phyloP scores from a whole-genome alignment of 2,888 invertebrate species.

The Amaurobius ferox region DNA sequence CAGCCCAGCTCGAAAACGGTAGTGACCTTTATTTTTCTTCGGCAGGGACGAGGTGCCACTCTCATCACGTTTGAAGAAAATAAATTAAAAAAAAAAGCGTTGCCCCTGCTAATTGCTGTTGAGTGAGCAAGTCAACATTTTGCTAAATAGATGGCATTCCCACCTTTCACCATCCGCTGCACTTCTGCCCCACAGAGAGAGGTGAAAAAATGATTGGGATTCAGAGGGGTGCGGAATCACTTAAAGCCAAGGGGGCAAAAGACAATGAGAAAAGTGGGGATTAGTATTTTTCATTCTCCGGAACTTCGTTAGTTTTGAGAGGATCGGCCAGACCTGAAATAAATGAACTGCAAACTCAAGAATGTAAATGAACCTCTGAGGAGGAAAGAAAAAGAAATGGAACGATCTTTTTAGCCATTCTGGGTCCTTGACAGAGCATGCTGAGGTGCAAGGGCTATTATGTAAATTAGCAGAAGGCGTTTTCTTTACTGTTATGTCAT shows the following conservation, averaged over 20 bases:
- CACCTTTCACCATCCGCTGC: no score
- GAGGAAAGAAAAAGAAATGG: no score
- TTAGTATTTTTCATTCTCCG: constrained; percentile 1
- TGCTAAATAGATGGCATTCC: constrained; percentile 59
- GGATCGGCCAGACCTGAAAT: neutral
- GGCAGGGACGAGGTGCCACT: neutral
- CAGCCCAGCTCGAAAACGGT: constrained; percentile 62
- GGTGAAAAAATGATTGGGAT: neutral
- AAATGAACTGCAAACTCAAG: neutral
- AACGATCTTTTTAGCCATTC: no score
- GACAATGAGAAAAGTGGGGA: constrained; percentile 11
- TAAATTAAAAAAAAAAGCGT: constrained; percentile 18
- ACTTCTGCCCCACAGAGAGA: constrained; percentile 5
- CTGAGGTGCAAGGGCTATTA: no score
- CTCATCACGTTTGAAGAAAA: constrained; percentile 29
- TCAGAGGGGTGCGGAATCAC: constrained; percentile 9
- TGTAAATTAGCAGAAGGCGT: no score
- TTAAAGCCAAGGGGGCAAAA: constrained; percentile 7
- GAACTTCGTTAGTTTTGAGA: neutral
- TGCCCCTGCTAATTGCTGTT: constrained; percentile 63
- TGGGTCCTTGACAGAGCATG: no score
- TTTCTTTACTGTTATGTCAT: no score
- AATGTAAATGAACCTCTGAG: constrained; percentile 3
- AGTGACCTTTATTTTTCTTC: constrained; percentile 61
- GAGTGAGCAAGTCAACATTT: constrained; percentile 30